These are phyloP conservation scores for Entosphenus tridentatus DNA, from an alignment of 2,113 vertebrate genomes.

Conservation along the genomic window DNA sequence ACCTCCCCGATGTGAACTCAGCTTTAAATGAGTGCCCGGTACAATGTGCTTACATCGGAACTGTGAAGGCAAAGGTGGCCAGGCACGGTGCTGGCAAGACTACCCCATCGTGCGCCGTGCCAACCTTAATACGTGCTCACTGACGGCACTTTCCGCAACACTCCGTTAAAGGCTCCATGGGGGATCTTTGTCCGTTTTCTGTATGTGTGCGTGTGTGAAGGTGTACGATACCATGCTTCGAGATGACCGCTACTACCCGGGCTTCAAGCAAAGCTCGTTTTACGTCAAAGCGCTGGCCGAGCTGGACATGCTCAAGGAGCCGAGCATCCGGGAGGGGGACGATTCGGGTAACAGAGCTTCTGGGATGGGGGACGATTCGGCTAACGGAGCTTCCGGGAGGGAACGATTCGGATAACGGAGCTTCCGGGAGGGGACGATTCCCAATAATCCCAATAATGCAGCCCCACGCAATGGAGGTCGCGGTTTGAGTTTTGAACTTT, in stretches of 20 bases:
- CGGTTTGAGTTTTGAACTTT: too few relatives aligned
- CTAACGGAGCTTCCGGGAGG: too few relatives aligned
- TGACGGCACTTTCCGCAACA: background rate
- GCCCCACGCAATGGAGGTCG: too few relatives aligned
- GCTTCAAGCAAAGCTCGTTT: conserved; percentile 67
- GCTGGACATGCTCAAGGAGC: conserved; percentile 94
- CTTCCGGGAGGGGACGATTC: conserved; percentile 66
- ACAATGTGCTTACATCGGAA: too few relatives aligned
- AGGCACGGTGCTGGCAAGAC: too few relatives aligned
- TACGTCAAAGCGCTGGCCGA: conserved; percentile 95
- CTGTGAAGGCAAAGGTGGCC: too few relatives aligned
- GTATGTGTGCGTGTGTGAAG: conserved; percentile 19
- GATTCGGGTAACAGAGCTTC: conserved; percentile 17
- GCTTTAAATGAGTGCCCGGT: too few relatives aligned
- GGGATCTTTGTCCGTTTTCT: background rate
- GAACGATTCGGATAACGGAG: conserved; percentile 60
- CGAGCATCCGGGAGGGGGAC: conserved; percentile 82
- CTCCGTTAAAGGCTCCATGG: background rate
- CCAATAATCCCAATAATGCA: too few relatives aligned
- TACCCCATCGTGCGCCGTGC: too few relatives aligned
- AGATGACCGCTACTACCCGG: conserved; percentile 80
- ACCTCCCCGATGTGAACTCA: too few relatives aligned
- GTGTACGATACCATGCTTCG: conserved; percentile 89
- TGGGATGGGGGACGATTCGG: too few relatives aligned
- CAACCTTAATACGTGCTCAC: background rate